These are phyloP conservation scores for Rhabdornis inornatus DNA, from an alignment of 2,113 vertebrate genomes.

Conservation along the genomic window DNA sequence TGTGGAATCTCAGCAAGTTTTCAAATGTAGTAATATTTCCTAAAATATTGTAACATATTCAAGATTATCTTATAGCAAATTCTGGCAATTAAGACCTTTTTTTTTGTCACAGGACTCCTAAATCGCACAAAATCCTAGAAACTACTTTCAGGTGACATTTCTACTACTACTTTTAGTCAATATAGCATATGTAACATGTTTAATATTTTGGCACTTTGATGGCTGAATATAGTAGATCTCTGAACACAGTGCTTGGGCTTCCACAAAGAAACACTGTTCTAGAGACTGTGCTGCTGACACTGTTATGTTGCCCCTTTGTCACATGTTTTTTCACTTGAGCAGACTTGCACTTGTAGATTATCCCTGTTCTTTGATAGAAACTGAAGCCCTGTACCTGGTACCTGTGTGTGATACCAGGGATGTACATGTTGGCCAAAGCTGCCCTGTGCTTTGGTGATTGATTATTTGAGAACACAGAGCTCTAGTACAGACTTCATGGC, in stretches of 20 bases:
- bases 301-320: background rate
- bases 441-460: background rate
- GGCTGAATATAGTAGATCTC: background rate
- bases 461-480: background rate
- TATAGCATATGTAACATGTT: conserved; percentile 14
- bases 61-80: conserved; percentile 43
- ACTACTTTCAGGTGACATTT: conserved; percentile 63
- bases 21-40: conserved; percentile 32
- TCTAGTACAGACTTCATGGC: background rate
- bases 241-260: conserved; percentile 45
- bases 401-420: background rate
- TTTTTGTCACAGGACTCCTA: conserved; percentile 61
- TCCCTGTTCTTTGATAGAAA: background rate
- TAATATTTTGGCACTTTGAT: conserved; percentile 23
- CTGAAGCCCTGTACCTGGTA: background rate
- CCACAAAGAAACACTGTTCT: conserved; percentile 23
- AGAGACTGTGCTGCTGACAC: background rate
- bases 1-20: conserved; percentile 35
- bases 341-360: background rate
- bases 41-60: conserved; percentile 54
- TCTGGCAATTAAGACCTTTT: conserved; percentile 61
- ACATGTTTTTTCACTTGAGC: background rate
- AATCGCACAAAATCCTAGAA: conserved; percentile 58
- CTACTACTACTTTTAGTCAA: conserved; percentile 57
- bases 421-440: background rate